These are phyloP conservation scores for Steatornis caripensis DNA, from an alignment of 2,113 vertebrate genomes.

Conservation along the genomic window DNA sequence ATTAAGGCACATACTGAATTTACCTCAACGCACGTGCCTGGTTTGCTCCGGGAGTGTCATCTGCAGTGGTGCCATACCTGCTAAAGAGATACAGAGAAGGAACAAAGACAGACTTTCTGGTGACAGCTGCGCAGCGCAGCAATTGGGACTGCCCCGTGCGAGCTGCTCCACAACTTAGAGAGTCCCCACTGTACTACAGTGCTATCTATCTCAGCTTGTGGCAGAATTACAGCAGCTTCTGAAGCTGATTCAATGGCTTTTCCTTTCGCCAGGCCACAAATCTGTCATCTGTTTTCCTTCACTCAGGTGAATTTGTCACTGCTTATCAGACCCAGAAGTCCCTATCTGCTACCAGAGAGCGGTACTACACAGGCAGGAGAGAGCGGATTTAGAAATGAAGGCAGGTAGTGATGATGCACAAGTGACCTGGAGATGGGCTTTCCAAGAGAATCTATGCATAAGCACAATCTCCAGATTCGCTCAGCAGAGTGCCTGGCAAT, in stretches of 20 bases:
- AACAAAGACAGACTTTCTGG: not conserved
- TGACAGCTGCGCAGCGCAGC: not conserved
- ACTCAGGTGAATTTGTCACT: not conserved
- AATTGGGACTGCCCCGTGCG: accelerated
- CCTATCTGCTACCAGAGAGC: not conserved
- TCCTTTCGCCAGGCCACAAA: not conserved
- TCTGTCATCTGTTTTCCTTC: not conserved
- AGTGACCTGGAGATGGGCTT: not conserved
- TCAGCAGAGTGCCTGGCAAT: not conserved
- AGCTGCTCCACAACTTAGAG: not conserved
- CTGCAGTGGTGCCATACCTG: not conserved
- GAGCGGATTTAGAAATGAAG: not conserved
- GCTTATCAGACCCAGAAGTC: not conserved
- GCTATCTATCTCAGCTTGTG: not conserved
- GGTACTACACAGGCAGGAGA: not conserved
- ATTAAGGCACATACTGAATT: not conserved
- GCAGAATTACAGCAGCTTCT: not conserved
- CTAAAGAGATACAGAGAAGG: not conserved
- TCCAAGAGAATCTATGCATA: not conserved
- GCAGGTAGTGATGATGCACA: not conserved
- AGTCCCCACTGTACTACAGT: not conserved
- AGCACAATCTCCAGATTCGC: not conserved
- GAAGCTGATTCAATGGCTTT: not conserved
- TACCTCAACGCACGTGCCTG: not conserved
- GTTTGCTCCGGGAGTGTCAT: not conserved